Evolutionary conservation across 92 coral and sea anemone species (phyloP).

Genomic region (Plumapathes pennacea): DNA sequence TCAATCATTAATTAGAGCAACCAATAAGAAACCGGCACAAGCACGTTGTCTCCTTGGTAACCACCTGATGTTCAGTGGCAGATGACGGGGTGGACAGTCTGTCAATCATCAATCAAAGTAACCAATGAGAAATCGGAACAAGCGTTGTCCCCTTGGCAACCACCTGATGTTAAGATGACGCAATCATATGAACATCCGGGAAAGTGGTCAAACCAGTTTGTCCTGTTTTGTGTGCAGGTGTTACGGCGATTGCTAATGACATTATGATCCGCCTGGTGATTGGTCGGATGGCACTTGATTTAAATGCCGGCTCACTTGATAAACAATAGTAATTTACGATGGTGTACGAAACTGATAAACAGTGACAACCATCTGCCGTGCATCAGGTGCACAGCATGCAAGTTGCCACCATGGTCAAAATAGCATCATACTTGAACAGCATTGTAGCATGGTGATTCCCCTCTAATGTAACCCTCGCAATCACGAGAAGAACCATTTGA

Average conservation of each 20-base stretch:
- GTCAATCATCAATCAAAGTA: slow-evolving; percentile 71
- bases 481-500: no score
- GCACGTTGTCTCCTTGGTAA: slow-evolving; percentile 86
- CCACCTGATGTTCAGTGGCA: slow-evolving; percentile 67
- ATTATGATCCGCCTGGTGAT: slow-evolving; percentile 74
- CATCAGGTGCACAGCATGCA: no score
- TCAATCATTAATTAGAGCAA: slow-evolving; percentile 67
- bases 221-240: slow-evolving; percentile 97
- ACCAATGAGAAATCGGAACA: slow-evolving; percentile 68
- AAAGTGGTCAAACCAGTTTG: slow-evolving; percentile 84
- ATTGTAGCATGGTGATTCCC: no score
- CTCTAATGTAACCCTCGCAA: no score
- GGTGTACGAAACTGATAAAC: no score
- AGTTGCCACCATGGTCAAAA: no score
- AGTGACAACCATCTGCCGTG: no score
- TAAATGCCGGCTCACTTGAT: slow-evolving; percentile 78
- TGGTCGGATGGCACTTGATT: slow-evolving; percentile 68
- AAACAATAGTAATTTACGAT: no score
- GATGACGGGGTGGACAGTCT: slow-evolving; percentile 79
- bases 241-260: slow-evolving; percentile 81
- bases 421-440: no score
- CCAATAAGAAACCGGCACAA: slow-evolving; percentile 66
- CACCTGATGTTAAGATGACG: slow-evolving; percentile 72
- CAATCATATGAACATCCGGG: slow-evolving; percentile 78
- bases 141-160: slow-evolving; percentile 91